Percentiles rank a stretch among this genome's conserved stretches.
phyloP scores from a whole-genome alignment of 2,113 vertebrate species.

The Calidris pygmaea region DNA sequence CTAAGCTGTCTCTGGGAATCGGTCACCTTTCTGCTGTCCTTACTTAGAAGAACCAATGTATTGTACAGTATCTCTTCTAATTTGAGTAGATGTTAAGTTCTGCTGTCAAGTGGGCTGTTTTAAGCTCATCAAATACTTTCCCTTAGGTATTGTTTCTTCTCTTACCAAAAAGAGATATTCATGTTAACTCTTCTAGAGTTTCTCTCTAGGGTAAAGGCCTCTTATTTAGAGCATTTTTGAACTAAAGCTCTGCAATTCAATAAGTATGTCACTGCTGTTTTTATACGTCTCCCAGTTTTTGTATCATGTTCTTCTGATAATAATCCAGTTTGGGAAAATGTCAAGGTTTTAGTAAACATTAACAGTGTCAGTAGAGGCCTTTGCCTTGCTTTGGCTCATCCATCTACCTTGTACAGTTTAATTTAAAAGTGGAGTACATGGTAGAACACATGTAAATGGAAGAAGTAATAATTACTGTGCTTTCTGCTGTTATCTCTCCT shows the following conservation, averaged over 20 bases:
- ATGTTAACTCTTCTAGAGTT: background rate
- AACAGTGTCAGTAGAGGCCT: background rate
- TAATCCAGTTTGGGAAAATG: background rate
- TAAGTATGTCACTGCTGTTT: background rate
- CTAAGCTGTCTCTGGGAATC: background rate
- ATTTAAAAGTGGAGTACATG: background rate
- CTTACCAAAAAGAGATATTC: background rate
- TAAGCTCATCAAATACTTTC: background rate
- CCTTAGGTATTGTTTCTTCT: background rate
- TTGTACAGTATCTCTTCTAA: background rate
- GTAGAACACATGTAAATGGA: background rate
- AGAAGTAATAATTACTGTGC: constrained; percentile 31
- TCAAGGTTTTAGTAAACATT: background rate
- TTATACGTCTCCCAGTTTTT: background rate
- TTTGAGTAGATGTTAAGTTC: background rate
- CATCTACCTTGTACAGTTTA: background rate
- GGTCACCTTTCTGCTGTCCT: background rate
- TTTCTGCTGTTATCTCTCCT: constrained; percentile 62
- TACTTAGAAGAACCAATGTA: too few relatives aligned
- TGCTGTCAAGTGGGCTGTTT: background rate
- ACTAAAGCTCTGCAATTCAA: background rate
- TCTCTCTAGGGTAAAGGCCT: background rate
- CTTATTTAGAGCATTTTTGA: background rate
- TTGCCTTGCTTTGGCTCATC: background rate
- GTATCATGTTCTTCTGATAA: background rate